Evolutionary conservation across 2,113 vertebrate genomes (phyloP).

Genomic region (Carollia perspicillata): DNA sequence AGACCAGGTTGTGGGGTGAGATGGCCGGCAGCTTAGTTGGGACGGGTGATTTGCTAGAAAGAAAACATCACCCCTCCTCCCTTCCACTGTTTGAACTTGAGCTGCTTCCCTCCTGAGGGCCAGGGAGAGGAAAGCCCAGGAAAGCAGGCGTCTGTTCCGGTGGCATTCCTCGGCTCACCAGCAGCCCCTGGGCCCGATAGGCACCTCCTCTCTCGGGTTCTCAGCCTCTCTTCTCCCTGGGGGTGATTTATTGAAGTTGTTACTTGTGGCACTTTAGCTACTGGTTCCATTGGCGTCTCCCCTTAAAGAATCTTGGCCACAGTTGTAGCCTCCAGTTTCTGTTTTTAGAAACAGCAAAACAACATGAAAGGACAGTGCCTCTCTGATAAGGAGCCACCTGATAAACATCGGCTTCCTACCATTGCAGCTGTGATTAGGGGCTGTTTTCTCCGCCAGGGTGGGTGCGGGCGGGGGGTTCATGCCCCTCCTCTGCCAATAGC

Average conservation of each 20-base stretch:
- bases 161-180: not conserved
- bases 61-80: no score
- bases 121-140: not conserved
- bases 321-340: not conserved
- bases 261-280: not conserved
- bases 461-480: fast-evolving
- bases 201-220: not conserved
- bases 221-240: not conserved
- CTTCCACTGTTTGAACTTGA: not conserved
- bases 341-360: slow-evolving; percentile 43
- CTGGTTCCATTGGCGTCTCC: not conserved
- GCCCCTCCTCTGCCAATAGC: not conserved
- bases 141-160: not conserved
- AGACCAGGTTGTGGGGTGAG: fast-evolving
- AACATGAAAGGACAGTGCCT: not conserved
- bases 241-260: not conserved
- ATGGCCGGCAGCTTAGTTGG: not conserved
- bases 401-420: not conserved
- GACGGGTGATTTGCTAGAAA: not conserved
- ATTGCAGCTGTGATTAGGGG: not conserved
- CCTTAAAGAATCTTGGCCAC: slow-evolving; percentile 5
- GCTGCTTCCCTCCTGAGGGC: not conserved
- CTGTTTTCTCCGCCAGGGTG: not conserved
- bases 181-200: fast-evolving
- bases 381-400: not conserved